Base-by-base conservation (phyloP, 2,797 vertebrate species). In the Acipenser ruthenus region DNA sequence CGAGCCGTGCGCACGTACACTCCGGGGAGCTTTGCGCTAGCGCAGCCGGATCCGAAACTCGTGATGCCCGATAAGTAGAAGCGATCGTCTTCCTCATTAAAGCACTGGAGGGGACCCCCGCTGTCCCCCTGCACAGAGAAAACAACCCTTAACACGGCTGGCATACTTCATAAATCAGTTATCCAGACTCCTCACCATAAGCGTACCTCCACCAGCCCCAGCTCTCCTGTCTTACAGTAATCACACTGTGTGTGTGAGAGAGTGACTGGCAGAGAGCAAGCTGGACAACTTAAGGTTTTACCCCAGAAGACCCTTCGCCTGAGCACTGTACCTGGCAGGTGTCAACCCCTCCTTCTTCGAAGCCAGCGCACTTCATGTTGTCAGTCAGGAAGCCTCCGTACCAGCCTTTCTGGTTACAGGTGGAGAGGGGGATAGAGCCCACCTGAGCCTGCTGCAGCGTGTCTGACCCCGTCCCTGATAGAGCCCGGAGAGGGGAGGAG, bases 51-150 rank as follows among this genome's bases (percentile, higher is more conserved):
- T 8, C 83, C 79, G 7, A 82, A 79, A 69, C 85, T 84, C 0
- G 82, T 86, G 72, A 85, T 76, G 18, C 84, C 81, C 0, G 81
- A 69, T 58, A 72, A 47, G 61, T 84, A 84, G 73, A 85, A 85
- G 49, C 69, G 72, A 18, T 79, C 67, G 48, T 74, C 66, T 0
- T 64, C 64, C 50, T 80, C 71, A 2, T 80, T 83, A 78, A 79
- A 86, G 69, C 84, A 85, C 69, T 86, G 83, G 56, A 87, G 74
- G 7, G 83, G 81, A 2, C 83, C 84, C 0, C 86, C 82, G 0
- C 83, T 86, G 75, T 85, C 85, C 9, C 83, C 81, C 82, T 83
- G 60, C 10, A 18, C 18, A 37, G 37, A 37, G 37, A 37, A 37
- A 4, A 37, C 37, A 37, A 37, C 37, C 37, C 37, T 37, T 37